These are phyloP conservation scores for Eurois occulta DNA, from an alignment of 2,888 invertebrate genomes.

Conservation along the genomic window DNA sequence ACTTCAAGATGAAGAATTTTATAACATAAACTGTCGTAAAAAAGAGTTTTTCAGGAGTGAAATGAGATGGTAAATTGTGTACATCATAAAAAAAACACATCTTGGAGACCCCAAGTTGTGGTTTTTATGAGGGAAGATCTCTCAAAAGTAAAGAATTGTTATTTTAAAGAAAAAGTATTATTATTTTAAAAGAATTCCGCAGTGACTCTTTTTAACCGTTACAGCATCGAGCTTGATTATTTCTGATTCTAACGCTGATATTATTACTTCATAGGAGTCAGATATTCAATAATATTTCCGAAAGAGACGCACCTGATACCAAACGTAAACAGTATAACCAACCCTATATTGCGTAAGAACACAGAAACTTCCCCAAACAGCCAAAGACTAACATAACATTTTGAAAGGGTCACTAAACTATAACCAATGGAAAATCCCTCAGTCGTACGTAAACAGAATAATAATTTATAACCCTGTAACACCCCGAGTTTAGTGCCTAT, in stretches of 20 bases:
- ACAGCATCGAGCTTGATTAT: neutral
- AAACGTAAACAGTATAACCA: neutral
- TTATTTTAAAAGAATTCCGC: neutral
- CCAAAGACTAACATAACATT: constrained; percentile 38
- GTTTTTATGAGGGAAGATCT: neutral
- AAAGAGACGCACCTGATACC: neutral
- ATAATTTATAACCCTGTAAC: constrained; percentile 75
- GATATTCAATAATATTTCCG: neutral
- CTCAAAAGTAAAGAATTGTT: neutral
- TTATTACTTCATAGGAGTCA: neutral
- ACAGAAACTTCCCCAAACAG: constrained; percentile 21
- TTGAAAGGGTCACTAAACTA: constrained; percentile 30
- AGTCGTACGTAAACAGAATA: constrained; percentile 72
- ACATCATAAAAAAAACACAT: neutral
- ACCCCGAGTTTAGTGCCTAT: constrained; percentile 73
- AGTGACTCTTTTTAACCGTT: neutral
- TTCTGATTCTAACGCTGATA: neutral
- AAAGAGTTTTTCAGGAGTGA: neutral
- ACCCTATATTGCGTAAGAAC: neutral
- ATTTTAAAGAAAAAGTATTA: neutral
- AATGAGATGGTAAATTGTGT: constrained; percentile 8
- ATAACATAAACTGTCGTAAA: neutral
- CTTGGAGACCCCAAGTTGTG: neutral
- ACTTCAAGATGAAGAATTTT: constrained; percentile 24
- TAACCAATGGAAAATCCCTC: constrained; percentile 70